Evolutionary conservation across 37 sponge, comb jelly and placozoan genomes (phyloP), one percentile per base, ranked within the genome.

Genomic region (Beroe ovata): DNA sequence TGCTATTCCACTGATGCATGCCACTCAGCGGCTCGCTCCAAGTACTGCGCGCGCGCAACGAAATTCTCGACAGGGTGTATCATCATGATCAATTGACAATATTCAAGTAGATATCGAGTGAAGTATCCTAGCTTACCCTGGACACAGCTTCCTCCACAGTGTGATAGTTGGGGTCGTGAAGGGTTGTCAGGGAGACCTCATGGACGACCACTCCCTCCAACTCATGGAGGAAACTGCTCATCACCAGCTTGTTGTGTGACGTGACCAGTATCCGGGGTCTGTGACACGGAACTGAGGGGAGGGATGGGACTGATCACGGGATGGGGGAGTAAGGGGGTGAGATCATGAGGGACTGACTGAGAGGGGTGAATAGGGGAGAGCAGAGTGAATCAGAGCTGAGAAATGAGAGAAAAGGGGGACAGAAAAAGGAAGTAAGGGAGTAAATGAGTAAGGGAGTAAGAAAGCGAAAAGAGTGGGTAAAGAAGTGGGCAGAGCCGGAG

Each of bases 161-260:
- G 26, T 54, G 39, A 29, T 77, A 77, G 84, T 77, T 77, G 6
- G 84, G 84, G 28, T 77, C 84, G 84, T 77, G 26, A 6, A 77
- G 84, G 47, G 84, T 36, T 36, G 84, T 26, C 28, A 77, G 54
- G 16, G 84, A 77, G 19, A 77, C 42, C 54, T 39, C 54, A 29
- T 77, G 84, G 0, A 77, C 54, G 6, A 54, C 23, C 23, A 77
- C 28, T 0, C n/a, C 42, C 84, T 77, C 84, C 4, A 77, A 42
- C 54, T 42, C 84, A 37, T 66, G 69, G 36, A 66, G 36, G 25
- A 66, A 66, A 66, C 69, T 66, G 69, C 36, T 66, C 2, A 66
- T 29, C 18, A 66, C 69, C 69, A 66, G 35, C 34, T 25, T 66
- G 69, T 66, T 66, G 69, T 66, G 69, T 32, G 69, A 32, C 36